These are phyloP conservation scores for Anthopleura xanthogrammica DNA, from an alignment of 92 coral and sea anemone genomes.

Conservation along the genomic window DNA sequence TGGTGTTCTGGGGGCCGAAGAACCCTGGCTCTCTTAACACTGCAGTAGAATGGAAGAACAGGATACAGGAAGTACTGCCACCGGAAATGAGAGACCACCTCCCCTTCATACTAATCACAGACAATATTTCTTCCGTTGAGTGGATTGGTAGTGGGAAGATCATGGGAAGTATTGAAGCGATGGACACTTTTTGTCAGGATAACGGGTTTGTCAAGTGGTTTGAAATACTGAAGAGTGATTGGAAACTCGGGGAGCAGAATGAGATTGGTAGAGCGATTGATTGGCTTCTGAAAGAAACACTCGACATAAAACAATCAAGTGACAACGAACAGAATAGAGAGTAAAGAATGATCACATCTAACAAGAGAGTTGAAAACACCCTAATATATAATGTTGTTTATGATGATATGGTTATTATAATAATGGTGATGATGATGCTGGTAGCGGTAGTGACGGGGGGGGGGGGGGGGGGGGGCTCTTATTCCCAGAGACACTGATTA, in stretches of 20 bases:
- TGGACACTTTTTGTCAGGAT: constrained; percentile 10
- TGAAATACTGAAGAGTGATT: constrained; percentile 19
- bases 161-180: constrained; percentile 1
- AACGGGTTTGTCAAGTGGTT: constrained; percentile 23
- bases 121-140: constrained; percentile 5
- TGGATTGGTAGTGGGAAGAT: constrained; percentile 27
- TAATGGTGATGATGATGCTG: too few species aligned
- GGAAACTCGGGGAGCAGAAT: constrained; percentile 23
- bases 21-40: neutral
- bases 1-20: constrained; percentile 20
- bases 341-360: too few species aligned
- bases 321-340: too few species aligned
- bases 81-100: neutral
- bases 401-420: too few species aligned
- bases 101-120: constrained; percentile 19
- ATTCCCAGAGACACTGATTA: too few species aligned
- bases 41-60: constrained; percentile 18
- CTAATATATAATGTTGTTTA: too few species aligned
- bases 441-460: too few species aligned
- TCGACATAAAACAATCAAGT: neutral
- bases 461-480: too few species aligned
- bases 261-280: constrained; percentile 21
- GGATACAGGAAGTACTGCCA: neutral
- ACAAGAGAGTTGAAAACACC: too few species aligned
- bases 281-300: neutral